Base-by-base conservation (phyloP, 1,140 invertebrate genomes). In the Caerostris extrusa region DNA sequence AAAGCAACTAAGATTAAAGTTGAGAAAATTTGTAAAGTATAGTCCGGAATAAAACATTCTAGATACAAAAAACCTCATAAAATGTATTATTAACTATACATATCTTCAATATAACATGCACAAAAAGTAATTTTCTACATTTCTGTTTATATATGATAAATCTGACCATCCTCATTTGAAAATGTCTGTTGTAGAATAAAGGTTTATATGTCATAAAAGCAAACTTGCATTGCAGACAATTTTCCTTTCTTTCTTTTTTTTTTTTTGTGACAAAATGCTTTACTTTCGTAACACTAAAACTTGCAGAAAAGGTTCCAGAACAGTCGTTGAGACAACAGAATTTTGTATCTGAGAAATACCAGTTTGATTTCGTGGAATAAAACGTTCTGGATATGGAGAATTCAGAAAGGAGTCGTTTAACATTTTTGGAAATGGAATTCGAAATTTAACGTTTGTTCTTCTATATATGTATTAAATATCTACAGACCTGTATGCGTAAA, bases 281-380 rank as follows among this genome's bases (percentile, higher is more conserved):
- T 91, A 91, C 90, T 82, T n/a, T 56, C 88, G 50, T 71, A n/a
- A 67, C 67, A 90, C 55, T 91, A 91, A 91, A 91, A 91, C 90
- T 91, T 82, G 67, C 57, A 81, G 69, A 82, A 91, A 82, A 91
- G 89, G 82, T 91, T 82, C 71, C n/a, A 57, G 56, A 77, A 71
- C 69, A 82, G 90, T n/a, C 90, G 90, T 71, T 91, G 71, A 91
- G 69, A 58, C 90, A 91, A 91, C 90, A 82, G 90, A 91, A 91
- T 91, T 91, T 91, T 91, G 90, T 91, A 71, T 50, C 77, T 6
- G 61, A 50, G 53, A 64, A 71, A 89, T 71, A 34, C 34, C 34
- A 89, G 34, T 64, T 19, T 34, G 61, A 34, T 77, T 77, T 5
- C 34, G 8, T 77, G 34, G 53, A 77, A 50, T 50, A 77, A 77